phyloP scores from a whole-genome alignment of 2,113 vertebrate species.

The Thamnaconus septentrionalis region DNA sequence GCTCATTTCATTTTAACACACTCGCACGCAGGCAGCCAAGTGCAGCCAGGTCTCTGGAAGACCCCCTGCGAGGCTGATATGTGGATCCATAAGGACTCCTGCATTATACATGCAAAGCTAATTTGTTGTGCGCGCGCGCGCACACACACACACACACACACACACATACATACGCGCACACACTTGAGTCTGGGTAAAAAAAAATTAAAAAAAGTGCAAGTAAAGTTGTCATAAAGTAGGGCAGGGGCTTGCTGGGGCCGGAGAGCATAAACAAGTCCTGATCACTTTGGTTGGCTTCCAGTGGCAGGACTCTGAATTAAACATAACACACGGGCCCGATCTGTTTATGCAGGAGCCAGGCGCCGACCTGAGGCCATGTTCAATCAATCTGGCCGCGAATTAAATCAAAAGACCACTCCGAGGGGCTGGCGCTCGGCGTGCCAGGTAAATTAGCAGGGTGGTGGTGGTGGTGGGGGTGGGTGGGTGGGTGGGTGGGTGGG shows the following conservation, averaged over 20 bases:
- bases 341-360: constrained; percentile 60
- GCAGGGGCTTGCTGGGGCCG: constrained; percentile 54
- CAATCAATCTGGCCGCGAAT: constrained; percentile 63
- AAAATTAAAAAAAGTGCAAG: constrained; percentile 27
- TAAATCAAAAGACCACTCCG: constrained; percentile 58
- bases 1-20: neutral
- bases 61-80: constrained; percentile 23
- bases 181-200: constrained; percentile 42
- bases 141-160: constrained; percentile 18
- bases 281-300: constrained; percentile 62
- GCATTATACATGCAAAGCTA: constrained; percentile 66
- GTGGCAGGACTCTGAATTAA: constrained; percentile 66
- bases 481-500: no score
- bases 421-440: constrained; percentile 23
- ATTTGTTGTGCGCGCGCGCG: constrained; percentile 41
- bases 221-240: constrained; percentile 65
- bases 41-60: constrained; percentile 31
- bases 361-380: constrained; percentile 62
- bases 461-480: no score
- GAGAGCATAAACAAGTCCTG: constrained; percentile 66
- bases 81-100: constrained; percentile 53
- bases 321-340: constrained; percentile 63
- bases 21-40: constrained; percentile 14
- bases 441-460: constrained; percentile 46
- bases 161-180: constrained; percentile 9